Percentiles rank a stretch among this genome's conserved stretches.
Conservation (phyloP, 2,888 invertebrate species). For the Spodoptera picta region DNA sequence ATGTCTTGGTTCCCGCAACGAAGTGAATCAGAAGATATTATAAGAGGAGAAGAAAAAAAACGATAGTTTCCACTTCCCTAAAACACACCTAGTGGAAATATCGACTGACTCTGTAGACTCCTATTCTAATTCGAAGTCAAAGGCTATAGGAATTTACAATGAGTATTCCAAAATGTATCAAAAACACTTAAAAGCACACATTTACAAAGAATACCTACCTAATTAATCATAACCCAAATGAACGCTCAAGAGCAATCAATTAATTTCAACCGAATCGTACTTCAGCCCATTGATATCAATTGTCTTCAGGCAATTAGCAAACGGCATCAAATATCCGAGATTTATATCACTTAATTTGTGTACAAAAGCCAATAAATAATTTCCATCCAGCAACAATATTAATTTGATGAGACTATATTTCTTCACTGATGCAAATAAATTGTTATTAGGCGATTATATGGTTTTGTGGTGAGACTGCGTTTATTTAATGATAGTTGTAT, state of each 20-base stretch:
- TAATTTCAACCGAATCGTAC: slow-evolving; percentile 33
- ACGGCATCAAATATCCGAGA: slow-evolving; percentile 38
- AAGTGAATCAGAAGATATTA: no score
- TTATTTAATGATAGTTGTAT: slow-evolving; percentile 8
- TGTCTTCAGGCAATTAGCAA: slow-evolving; percentile 35
- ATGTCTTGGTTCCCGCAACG: no score
- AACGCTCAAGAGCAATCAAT: slow-evolving; percentile 31
- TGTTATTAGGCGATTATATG: slow-evolving; percentile 6
- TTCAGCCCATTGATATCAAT: slow-evolving; percentile 49
- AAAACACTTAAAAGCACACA: no score
- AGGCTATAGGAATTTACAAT: no score
- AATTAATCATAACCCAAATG: slow-evolving; percentile 11
- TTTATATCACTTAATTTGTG: slow-evolving; percentile 49
- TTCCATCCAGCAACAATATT: slow-evolving; percentile 25
- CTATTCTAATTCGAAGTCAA: no score
- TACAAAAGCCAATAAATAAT: slow-evolving; percentile 48
- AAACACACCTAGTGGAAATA: no score
- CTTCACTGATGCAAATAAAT: slow-evolving; percentile 36
- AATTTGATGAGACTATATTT: slow-evolving; percentile 35
- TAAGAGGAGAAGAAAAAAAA: no score
- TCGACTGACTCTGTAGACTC: no score
- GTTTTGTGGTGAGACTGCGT: slow-evolving; percentile 1
- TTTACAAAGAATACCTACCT: no score
- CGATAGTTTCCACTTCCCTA: no score
- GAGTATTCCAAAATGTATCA: no score